Conservation (phyloP, 1,140 invertebrate genomes). For the Pectinophora gossypiella region DNA sequence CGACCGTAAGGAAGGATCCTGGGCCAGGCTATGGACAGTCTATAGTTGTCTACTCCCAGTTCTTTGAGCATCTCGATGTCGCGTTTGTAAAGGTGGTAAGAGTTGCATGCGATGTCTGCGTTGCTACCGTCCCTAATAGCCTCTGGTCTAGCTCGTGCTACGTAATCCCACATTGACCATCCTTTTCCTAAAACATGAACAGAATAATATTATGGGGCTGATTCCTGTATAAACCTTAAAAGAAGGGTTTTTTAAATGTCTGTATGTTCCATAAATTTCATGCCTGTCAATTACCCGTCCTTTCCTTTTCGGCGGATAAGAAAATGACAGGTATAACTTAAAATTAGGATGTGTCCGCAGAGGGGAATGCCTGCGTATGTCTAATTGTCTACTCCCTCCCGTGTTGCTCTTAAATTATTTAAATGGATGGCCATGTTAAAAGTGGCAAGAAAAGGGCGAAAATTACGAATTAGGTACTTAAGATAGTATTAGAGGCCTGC, state of each 20-base stretch:
- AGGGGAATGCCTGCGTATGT: too few species aligned
- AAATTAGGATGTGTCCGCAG: too few species aligned
- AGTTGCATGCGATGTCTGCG: slow-evolving; percentile 76
- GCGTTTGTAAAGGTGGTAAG: slow-evolving; percentile 74
- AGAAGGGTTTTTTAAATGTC: background rate
- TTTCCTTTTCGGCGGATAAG: too few species aligned
- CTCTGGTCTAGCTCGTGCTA: slow-evolving; percentile 59
- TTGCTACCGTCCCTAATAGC: slow-evolving; percentile 61
- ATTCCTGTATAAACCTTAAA: slow-evolving; percentile 26
- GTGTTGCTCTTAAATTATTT: too few species aligned
- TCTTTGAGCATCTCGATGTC: slow-evolving; percentile 69
- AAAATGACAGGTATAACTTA: too few species aligned
- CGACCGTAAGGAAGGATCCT: slow-evolving; percentile 75
- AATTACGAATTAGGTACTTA: too few species aligned
- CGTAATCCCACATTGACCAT: slow-evolving; percentile 75
- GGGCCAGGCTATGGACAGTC: slow-evolving; percentile 81
- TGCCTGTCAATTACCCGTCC: background rate
- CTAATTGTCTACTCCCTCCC: too few species aligned
- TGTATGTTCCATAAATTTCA: background rate
- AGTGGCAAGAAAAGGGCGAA: too few species aligned
- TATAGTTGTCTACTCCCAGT: slow-evolving; percentile 75
- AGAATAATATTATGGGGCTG: slow-evolving; percentile 6
- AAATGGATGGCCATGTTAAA: too few species aligned
- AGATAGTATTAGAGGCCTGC: too few species aligned
- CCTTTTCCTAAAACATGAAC: slow-evolving; percentile 47